These are phyloP conservation scores for Tyrannus savana DNA, from an alignment of 2,113 vertebrate genomes.

Conservation along the genomic window DNA sequence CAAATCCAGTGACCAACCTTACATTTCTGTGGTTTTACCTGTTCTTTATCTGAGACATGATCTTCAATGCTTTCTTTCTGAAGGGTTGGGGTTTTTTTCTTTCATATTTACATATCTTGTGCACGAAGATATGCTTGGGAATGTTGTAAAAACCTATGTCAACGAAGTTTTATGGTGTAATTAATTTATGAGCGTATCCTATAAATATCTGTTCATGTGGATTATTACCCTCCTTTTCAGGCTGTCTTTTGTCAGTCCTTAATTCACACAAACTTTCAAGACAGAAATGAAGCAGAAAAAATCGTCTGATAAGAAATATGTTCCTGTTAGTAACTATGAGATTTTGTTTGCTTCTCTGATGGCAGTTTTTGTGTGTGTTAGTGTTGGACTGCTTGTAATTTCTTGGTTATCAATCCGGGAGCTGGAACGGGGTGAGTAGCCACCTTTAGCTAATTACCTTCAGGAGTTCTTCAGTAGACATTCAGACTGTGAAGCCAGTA, in stretches of 20 bases:
- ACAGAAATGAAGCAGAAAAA: slow-evolving; percentile 51
- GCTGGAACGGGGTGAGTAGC: slow-evolving; percentile 57
- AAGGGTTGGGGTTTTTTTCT: neutral
- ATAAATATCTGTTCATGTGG: neutral
- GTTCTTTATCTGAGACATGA: neutral
- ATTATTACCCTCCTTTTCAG: neutral
- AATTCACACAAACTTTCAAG: neutral
- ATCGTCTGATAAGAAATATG: neutral
- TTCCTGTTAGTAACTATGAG: slow-evolving; percentile 57
- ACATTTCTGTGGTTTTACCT: neutral
- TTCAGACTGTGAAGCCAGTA: neutral
- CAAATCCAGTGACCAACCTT: slow-evolving; percentile 10
- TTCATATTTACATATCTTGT: neutral
- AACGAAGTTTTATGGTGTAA: slow-evolving; percentile 22
- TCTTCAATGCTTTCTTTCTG: neutral
- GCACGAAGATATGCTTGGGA: neutral
- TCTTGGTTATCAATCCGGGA: slow-evolving; percentile 67
- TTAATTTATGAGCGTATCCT: slow-evolving; percentile 5
- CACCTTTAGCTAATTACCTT: neutral
- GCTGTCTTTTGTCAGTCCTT: neutral
- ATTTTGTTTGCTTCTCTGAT: slow-evolving; percentile 54
- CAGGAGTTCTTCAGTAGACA: neutral
- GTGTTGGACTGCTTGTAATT: slow-evolving; percentile 65
- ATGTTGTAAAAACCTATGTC: neutral
- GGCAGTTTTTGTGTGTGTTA: slow-evolving; percentile 28